Conservation (phyloP, 2,797 vertebrate genomes). For the Pseudopleuronectes americanus region DNA sequence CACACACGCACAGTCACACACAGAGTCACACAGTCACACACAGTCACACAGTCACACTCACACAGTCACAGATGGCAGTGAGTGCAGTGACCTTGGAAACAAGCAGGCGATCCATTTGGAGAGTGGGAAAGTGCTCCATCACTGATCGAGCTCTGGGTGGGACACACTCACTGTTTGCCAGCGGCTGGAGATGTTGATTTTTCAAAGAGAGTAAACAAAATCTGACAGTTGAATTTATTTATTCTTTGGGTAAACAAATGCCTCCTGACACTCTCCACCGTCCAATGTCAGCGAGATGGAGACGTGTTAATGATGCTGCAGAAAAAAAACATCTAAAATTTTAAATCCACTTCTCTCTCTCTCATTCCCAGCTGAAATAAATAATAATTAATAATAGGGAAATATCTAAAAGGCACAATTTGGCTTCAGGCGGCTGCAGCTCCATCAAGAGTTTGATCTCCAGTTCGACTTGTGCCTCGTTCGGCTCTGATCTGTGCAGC, state of each 20-base stretch:
- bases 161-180: conserved; percentile 57
- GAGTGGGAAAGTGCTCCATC: conserved; percentile 72
- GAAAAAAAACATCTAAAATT: not conserved
- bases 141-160: conserved; percentile 52
- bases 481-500: conserved; percentile 29
- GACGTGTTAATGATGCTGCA: conserved; percentile 12
- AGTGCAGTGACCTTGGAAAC: conserved; percentile 72
- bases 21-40: not conserved
- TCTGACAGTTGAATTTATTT: conserved; percentile 39
- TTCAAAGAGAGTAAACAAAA: conserved; percentile 60
- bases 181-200: conserved; percentile 72
- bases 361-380: not conserved
- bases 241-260: conserved; percentile 20
- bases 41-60: conserved; percentile 15
- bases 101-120: conserved; percentile 61
- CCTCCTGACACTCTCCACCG: conserved; percentile 16
- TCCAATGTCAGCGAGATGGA: conserved; percentile 48
- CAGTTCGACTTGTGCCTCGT: not conserved
- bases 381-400: no score
- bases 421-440: no score
- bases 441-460: conserved; percentile 11
- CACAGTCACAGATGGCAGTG: conserved; percentile 51
- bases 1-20: not conserved
- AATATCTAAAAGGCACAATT: no score
- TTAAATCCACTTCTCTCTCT: not conserved